A percentile compares a stretch with the other conserved stretches of the same genome.
phyloP scores from a whole-genome alignment of 2,113 vertebrate genomes.

The Tyrannus savana region DNA sequence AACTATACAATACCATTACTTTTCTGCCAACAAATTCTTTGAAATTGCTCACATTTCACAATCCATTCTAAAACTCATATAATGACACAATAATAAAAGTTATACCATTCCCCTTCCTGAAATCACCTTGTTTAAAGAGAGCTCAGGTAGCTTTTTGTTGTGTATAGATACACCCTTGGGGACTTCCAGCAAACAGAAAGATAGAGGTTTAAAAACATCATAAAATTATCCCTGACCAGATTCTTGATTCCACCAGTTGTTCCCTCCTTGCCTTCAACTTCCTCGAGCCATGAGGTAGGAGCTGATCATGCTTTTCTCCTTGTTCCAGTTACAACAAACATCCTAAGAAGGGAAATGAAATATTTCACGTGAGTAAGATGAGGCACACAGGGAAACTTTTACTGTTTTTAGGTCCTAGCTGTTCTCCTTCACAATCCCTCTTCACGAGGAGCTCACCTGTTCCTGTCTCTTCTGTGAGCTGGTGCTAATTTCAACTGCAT shows the following conservation, averaged over 20 bases:
- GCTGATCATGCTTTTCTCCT: neutral
- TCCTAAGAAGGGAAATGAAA: neutral
- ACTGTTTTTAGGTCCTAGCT: neutral
- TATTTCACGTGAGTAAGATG: neutral
- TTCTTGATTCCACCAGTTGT: neutral
- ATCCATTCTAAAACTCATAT: neutral
- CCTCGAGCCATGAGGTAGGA: neutral
- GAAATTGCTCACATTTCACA: neutral
- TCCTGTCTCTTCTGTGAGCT: neutral
- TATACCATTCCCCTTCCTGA: neutral
- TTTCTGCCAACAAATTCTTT: neutral
- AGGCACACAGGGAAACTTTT: neutral
- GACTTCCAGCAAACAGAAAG: neutral
- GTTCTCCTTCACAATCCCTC: neutral
- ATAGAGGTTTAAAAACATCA: neutral
- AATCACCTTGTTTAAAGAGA: neutral
- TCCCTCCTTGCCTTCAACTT: neutral
- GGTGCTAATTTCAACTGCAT: neutral
- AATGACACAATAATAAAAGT: neutral
- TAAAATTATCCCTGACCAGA: neutral
- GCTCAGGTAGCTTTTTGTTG: neutral
- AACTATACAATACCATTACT: neutral
- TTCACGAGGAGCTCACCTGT: neutral
- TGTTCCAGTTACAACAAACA: neutral
- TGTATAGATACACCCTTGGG: neutral